Conservation (phyloP, 1,140 invertebrate species). For the Telenomus remus region DNA sequence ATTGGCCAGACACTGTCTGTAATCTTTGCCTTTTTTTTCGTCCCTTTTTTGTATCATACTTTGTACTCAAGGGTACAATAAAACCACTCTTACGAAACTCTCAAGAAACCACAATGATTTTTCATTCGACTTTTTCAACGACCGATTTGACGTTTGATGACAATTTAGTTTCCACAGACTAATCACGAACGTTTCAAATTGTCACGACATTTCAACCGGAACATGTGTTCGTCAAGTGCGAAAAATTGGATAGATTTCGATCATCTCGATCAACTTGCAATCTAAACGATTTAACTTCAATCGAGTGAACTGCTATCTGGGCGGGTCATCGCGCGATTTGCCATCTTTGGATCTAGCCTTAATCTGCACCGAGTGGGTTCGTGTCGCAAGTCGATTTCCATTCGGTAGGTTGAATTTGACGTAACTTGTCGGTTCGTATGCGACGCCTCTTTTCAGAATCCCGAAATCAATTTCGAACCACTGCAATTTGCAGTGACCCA, state of each 20-base stretch:
- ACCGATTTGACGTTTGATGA: no score
- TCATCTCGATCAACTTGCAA: constrained; percentile 34
- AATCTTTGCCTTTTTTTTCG: neutral
- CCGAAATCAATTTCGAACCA: constrained; percentile 10
- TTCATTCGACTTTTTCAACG: neutral
- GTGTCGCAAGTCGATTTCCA: constrained; percentile 43
- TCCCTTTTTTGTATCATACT: neutral
- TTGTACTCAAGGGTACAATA: neutral
- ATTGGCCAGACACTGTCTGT: neutral
- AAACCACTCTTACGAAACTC: neutral
- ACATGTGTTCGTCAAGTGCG: constrained; percentile 40
- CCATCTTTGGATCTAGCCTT: constrained; percentile 44
- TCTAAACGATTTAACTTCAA: constrained; percentile 42
- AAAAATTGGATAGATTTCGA: constrained; percentile 31
- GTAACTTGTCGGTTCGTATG: neutral
- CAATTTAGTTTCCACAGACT: constrained; percentile 5
- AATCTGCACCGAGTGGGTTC: constrained; percentile 33
- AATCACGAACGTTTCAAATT: constrained; percentile 8
- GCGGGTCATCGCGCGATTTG: constrained; percentile 55
- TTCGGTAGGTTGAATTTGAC: constrained; percentile 21
- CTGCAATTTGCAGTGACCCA: neutral
- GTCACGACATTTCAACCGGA: constrained; percentile 4
- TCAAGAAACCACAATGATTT: neutral
- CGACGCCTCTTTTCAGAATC: neutral
- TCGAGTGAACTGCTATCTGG: constrained; percentile 48